Base-by-base conservation (phyloP, 2,888 invertebrate genomes). In the Dyspetes luteomarginatus region DNA sequence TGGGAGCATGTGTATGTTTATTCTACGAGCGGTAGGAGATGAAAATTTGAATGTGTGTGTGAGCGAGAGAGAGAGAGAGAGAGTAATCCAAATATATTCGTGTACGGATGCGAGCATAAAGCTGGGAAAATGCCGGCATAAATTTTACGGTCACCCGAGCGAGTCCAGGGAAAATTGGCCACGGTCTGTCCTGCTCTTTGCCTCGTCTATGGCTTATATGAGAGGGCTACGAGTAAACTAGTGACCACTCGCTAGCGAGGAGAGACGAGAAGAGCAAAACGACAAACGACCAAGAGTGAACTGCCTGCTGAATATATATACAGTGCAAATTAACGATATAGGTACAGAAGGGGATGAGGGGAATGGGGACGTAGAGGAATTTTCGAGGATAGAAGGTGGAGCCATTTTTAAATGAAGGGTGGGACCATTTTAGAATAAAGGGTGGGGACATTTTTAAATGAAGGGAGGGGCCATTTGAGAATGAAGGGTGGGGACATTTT, bases 81-180 rank as follows among this genome's bases (percentile, higher is more conserved):
- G 68, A 48, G 78, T 75, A 76, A 74, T 80, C 69, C 74, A 74
- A 81, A 79, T 82, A 81, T 81, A 83, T 82, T 77, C 81, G 67
- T 76, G 75, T 80, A 81, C 79, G 77, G 71, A 80, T 77, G 72
- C 45, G 48, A 67, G 82, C 82, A 84, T 85, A 85, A 86, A 84
- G 84, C 84, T 84, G 81, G 82, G 83, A 86, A 86, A 86, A 85
- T 77, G 84, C 82, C 77, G 73, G 83, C 85, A 88, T 87, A 87
- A 88, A 88, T 86, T 86, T 87, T 88, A 87, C 84, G 86, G 82
- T 80, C 78, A 78, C 74, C 83, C 72, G 75, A 69, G 84, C 82
- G 80, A 84, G 83, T 71, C 75, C 69, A 80, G 78, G 56, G 83
- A 85, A 87, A 88, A 88, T 87, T 86, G 84, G 81, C 74, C 85